Base-by-base conservation (phyloP, 2,113 vertebrate species). In the Orcinus orca region DNA sequence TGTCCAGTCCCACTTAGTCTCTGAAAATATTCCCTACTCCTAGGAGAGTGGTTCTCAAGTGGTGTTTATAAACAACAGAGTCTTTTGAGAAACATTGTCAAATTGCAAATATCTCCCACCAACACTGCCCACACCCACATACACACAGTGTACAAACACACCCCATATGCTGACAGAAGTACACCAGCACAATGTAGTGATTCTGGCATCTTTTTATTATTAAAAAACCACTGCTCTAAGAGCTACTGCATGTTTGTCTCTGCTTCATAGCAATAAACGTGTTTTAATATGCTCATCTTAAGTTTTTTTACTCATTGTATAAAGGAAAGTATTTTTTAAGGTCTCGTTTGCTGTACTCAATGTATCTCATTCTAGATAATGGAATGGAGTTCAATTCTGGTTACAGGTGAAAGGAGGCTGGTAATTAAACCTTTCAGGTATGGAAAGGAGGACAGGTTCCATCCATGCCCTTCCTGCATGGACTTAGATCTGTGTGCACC, bases 341-440 rank as follows among this genome's bases (percentile, higher is more conserved):
- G 23, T 96, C 15, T 92, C 41, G 70, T 88, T 89, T 96, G 18
- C 38, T 93, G 7, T 77, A 9, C 63, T 21, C 55, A 21, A 0
- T 58, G 60, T 60, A 60, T 7, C 29, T 94, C 33, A 21, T 58
- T 85, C 44, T 67, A 89, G 82, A 82, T 73, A 82, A 76, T 80
- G 26, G 80, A 26, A 33, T 76, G 21, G 20, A 93, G 68, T 94
- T 96, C 53, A 92, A 29, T 96, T 93, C 82, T 74, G 36, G 47
- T 82, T 53, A 53, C 4, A 74, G 31, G 17, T 82, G 53, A 77
- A 87, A 86, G 36, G 58, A 68, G 15, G 5, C 67, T 94, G 8
- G 9, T 55, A 97, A 89, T 70, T 89, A 89, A 68, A 13, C 11
- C 20, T 82, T 36, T 86, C 60, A 53, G 33, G 38, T 86, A 65